Conservation (phyloP, 2,888 invertebrate genomes). For the Erebia ligea region DNA sequence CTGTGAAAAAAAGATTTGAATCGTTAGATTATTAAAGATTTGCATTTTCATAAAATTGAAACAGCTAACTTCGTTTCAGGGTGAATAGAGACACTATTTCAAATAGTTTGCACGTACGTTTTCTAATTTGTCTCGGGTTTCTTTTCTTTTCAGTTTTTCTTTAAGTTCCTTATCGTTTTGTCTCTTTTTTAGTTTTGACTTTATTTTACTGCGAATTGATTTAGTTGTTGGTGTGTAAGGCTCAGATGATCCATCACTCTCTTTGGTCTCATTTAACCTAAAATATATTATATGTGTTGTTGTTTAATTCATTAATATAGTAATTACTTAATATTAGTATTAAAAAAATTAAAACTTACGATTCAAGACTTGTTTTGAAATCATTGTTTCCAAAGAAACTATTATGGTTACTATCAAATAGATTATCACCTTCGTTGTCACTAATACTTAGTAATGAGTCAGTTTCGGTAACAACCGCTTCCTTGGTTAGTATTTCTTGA, state of each 20-base stretch:
- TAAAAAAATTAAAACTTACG: conserved; percentile 58
- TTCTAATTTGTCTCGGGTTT: conserved; percentile 60
- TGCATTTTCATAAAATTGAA: background rate
- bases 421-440: conserved; percentile 42
- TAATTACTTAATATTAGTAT: background rate
- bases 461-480: conserved; percentile 52
- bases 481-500: conserved; percentile 50
- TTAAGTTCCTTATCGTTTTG: conserved; percentile 55
- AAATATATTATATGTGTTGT: conserved; percentile 19
- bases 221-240: conserved; percentile 51
- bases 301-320: conserved; percentile 26
- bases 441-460: conserved; percentile 46
- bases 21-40: background rate
- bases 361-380: conserved; percentile 61
- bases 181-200: conserved; percentile 53
- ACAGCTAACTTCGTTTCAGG: background rate
- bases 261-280: conserved; percentile 63
- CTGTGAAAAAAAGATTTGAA: conserved; percentile 50
- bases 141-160: conserved; percentile 57
- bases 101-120: conserved; percentile 48
- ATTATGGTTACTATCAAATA: conserved; percentile 40
- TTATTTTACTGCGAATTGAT: conserved; percentile 65
- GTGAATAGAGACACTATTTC: background rate
- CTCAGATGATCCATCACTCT: conserved; percentile 54
- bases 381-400: conserved; percentile 53